A percentile compares a stretch with the other conserved stretches of the same genome.
Conservation (phyloP, 2,797 vertebrate genomes). For the Ibycter americanus region DNA sequence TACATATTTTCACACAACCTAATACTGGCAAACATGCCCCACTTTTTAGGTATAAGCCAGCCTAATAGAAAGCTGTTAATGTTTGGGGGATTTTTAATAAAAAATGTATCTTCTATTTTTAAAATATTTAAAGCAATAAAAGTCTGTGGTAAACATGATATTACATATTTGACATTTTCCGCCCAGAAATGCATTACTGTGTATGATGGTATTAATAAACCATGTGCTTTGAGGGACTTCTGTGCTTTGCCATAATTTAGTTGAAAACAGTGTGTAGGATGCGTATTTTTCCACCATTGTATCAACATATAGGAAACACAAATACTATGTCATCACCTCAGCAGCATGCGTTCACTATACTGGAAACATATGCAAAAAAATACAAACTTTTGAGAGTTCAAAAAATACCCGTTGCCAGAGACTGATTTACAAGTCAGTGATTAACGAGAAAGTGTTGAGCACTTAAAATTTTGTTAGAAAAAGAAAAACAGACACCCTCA, state of each 20-base stretch:
- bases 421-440: slow-evolving; percentile 60
- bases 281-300: slow-evolving; percentile 40
- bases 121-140: slow-evolving; percentile 69
- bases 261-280: slow-evolving; percentile 59
- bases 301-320: slow-evolving; percentile 66
- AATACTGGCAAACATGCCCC: neutral
- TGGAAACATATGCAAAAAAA: slow-evolving; percentile 61
- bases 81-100: slow-evolving; percentile 60
- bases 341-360: slow-evolving; percentile 27
- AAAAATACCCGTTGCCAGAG: slow-evolving; percentile 63
- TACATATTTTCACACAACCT: neutral
- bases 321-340: slow-evolving; percentile 55
- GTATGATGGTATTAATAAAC: slow-evolving; percentile 75
- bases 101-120: slow-evolving; percentile 64
- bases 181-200: slow-evolving; percentile 71
- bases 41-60: slow-evolving; percentile 25
- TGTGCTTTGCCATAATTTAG: slow-evolving; percentile 69
- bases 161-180: slow-evolving; percentile 73
- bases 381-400: slow-evolving; percentile 76
- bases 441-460: slow-evolving; percentile 61
- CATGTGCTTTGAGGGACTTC: slow-evolving; percentile 71
- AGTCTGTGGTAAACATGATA: slow-evolving; percentile 70
- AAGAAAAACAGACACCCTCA: neutral
- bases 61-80: slow-evolving; percentile 59
- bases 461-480: slow-evolving; percentile 57